Conservation (phyloP, 2,888 invertebrate species). For the Lapara coniferarum region DNA sequence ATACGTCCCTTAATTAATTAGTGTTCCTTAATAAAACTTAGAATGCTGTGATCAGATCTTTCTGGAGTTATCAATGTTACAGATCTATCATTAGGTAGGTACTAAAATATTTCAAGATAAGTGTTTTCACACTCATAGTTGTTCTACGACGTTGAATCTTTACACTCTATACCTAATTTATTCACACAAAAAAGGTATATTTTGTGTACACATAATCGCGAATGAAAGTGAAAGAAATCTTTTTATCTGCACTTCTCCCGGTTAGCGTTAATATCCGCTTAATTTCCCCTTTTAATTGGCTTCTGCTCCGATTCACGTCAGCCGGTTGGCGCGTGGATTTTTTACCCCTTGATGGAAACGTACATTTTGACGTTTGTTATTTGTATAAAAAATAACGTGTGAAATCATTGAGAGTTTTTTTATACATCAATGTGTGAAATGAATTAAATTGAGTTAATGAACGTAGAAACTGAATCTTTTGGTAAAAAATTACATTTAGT, state of each 20-base stretch:
- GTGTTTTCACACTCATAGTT: too few species aligned
- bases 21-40: too few species aligned
- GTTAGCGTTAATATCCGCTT: constrained; percentile 14
- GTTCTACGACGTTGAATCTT: too few species aligned
- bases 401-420: too few species aligned
- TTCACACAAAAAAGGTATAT: not conserved
- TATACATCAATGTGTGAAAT: too few species aligned
- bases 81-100: too few species aligned
- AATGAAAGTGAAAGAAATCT: constrained; percentile 5
- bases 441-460: not conserved
- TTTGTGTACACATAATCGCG: not conserved
- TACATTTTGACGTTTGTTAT: constrained; percentile 26
- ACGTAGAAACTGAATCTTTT: not conserved
- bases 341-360: constrained; percentile 5
- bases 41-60: too few species aligned
- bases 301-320: constrained; percentile 3
- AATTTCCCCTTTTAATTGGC: constrained; percentile 21
- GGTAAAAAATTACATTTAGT: not conserved
- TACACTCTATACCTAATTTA: not conserved
- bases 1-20: too few species aligned
- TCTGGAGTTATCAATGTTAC: too few species aligned
- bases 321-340: not conserved
- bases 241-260: constrained; percentile 6
- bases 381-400: constrained; percentile 4
- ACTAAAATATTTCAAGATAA: too few species aligned